Evolutionary conservation across 2,113 vertebrate species (phyloP).

Genomic region (Istiophorus platypterus): DNA sequence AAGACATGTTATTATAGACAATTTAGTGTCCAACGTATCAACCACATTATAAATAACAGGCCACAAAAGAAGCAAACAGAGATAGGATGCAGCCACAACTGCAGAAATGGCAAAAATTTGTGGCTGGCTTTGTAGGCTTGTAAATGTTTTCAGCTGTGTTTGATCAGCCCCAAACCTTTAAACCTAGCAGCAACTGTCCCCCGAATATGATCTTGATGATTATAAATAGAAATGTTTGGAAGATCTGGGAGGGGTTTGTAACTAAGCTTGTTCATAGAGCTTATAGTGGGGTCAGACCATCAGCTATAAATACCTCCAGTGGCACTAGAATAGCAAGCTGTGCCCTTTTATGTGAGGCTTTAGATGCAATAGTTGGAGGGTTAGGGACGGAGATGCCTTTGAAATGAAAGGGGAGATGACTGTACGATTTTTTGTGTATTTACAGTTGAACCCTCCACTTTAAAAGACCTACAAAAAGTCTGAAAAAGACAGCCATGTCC

Average conservation of each 20-base stretch:
- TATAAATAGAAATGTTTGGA: slow-evolving; percentile 77
- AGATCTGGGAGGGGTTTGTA: slow-evolving; percentile 57
- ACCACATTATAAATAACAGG: slow-evolving; percentile 25
- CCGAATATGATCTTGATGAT: slow-evolving; percentile 54
- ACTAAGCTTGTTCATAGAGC: slow-evolving; percentile 70
- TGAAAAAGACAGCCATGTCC: slow-evolving; percentile 20
- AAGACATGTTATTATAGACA: neutral
- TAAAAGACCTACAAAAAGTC: slow-evolving; percentile 34
- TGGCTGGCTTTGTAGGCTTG: slow-evolving; percentile 53
- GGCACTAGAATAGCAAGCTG: slow-evolving; percentile 72
- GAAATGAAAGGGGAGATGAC: slow-evolving; percentile 51
- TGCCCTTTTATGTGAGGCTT: slow-evolving; percentile 76
- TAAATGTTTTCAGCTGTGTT: slow-evolving; percentile 54
- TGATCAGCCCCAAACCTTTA: slow-evolving; percentile 61
- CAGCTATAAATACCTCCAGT: slow-evolving; percentile 74
- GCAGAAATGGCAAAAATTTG: slow-evolving; percentile 54
- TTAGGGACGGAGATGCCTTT: slow-evolving; percentile 34
- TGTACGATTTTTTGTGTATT: slow-evolving; percentile 53
- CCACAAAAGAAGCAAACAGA: slow-evolving; percentile 27
- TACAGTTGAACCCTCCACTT: slow-evolving; percentile 48
- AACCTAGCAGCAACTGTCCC: slow-evolving; percentile 52
- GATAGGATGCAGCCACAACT: slow-evolving; percentile 18
- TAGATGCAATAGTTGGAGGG: slow-evolving; percentile 46
- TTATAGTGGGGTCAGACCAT: slow-evolving; percentile 70
- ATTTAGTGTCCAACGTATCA: neutral